Base-by-base conservation (phyloP, 2,888 invertebrate genomes). In the Eubasilissa splendida region DNA sequence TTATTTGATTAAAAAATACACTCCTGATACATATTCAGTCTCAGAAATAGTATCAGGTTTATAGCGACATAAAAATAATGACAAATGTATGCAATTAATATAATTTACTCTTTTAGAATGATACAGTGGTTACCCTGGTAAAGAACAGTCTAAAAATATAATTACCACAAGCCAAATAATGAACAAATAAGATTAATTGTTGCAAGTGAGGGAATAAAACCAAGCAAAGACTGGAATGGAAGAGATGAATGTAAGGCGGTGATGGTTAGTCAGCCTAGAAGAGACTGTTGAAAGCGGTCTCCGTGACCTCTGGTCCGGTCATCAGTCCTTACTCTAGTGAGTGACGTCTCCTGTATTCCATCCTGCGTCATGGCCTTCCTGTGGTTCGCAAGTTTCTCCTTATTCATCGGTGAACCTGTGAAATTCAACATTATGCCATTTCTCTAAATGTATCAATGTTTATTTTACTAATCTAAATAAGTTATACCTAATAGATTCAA, bases 341-440 rank as follows among this genome's bases (percentile, higher is more conserved):
- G 92, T 85, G 95, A 94, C 84, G 95, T 95, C 91, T 95, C 95
- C 88, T 95, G 94, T 86, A 94, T 93, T 87, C 91, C 91, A 87
- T 91, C 91, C 91, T 94, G 93, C 88, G 93, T 93, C 86, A 94
- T 92, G 88, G 93, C 92, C 90, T 92, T 89, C 86, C 89, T 89
- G 89, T 94, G 94, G 89, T 94, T 94, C 88, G 94, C 95, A 90
- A 95, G 90, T 91, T 95, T 95, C 91, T 94, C 94, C 90, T 93
- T 94, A 91, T 95, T 95, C 90, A 95, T 94, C 85, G 95, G 95
- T 84, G 95, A 94, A 88, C 95, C 95, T 95, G 92, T 75, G 90
- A 88, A 88, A 85, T 87, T 86, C 85, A 86, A 85, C 85, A 85
- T 85, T 70, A 59, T 76, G 73, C 82, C 74, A 76, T 77, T 65